A percentile compares a stretch with the other conserved stretches of the same genome.
These are phyloP conservation scores for Vollenhovia emeryi DNA, from an alignment of 1,140 invertebrate genomes.

Conservation along the genomic window DNA sequence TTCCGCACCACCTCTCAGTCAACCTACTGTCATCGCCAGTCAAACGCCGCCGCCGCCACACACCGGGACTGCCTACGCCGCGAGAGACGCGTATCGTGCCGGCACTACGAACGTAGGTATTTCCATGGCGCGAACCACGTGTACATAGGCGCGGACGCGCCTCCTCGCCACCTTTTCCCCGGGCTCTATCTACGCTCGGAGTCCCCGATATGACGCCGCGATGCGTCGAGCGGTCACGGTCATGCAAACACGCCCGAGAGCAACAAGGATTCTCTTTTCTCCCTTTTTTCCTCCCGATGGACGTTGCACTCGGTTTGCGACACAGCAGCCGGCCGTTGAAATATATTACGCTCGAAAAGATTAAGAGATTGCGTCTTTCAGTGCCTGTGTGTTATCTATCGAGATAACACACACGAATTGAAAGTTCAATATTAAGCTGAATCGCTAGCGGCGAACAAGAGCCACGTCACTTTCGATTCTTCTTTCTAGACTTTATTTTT, in stretches of 20 bases:
- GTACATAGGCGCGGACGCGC: not conserved
- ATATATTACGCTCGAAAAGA: not conserved
- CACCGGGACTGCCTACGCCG: constrained; percentile 73
- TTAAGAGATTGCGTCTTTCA: not conserved
- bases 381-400: not conserved
- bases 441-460: too few relatives aligned
- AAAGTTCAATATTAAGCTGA: not conserved
- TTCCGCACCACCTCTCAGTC: constrained; percentile 52
- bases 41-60: constrained; percentile 80
- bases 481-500: constrained; percentile 2
- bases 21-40: constrained; percentile 75
- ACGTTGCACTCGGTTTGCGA: not conserved
- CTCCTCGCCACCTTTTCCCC: not conserved
- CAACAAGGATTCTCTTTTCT: not conserved
- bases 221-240: constrained; percentile 38
- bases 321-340: not conserved
- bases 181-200: not conserved
- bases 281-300: too few relatives aligned
- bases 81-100: constrained; percentile 81
- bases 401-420: too few relatives aligned
- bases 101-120: constrained; percentile 82
- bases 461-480: not conserved
- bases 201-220: not conserved
- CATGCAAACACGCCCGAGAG: constrained; percentile 18
- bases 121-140: constrained; percentile 7